Evolutionary conservation across 2,888 invertebrate genomes (phyloP).

Genomic region (Bombylius discolor): DNA sequence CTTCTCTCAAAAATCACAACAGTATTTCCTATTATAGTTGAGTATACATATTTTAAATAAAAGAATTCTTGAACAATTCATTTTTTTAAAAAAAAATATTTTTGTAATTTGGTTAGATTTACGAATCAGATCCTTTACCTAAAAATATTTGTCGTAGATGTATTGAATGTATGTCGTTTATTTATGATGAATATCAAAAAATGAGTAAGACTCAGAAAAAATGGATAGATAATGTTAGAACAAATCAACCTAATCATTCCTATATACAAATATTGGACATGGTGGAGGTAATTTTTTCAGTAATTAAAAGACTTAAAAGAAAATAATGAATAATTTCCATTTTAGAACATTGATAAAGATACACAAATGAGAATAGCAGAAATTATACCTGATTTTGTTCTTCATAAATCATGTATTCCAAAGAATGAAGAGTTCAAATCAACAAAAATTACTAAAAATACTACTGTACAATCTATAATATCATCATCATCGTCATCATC

Average conservation of each 20-base stretch:
- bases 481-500: no score
- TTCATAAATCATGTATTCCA: neutral
- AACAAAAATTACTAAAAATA: no score
- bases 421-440: neutral
- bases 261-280: constrained; percentile 21
- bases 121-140: constrained; percentile 25
- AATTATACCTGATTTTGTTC: constrained; percentile 5
- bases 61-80: neutral
- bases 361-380: constrained; percentile 4
- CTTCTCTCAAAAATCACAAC: constrained; percentile 21
- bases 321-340: no score
- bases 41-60: neutral
- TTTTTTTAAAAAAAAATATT: neutral
- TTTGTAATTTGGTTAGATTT: constrained; percentile 17
- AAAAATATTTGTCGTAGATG: constrained; percentile 25
- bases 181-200: constrained; percentile 21
- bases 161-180: constrained; percentile 15
- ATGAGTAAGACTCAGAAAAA: constrained; percentile 20
- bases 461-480: no score
- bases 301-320: no score
- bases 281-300: constrained; percentile 16
- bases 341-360: constrained; percentile 6
- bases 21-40: constrained; percentile 24
- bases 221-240: constrained; percentile 22
- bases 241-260: constrained; percentile 21